Percentiles rank a stretch among this genome's conserved stretches.
These are phyloP conservation scores for Caenorhabditis inopinata DNA, from an alignment of 1,140 invertebrate species.

Conservation along the genomic window DNA sequence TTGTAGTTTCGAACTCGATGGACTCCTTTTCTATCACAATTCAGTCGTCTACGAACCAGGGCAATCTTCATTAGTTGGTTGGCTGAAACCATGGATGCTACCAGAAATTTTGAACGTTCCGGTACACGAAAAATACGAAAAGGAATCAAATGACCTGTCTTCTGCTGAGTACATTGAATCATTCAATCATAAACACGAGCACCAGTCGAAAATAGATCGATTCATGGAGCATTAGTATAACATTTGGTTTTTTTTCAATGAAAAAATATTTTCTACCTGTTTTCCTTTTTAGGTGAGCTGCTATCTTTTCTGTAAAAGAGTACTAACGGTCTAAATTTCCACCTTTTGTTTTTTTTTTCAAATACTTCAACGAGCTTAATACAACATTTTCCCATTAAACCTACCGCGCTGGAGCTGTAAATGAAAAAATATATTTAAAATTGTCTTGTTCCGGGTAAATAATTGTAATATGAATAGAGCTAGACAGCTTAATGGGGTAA, in stretches of 20 bases:
- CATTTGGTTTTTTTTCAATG: too few relatives aligned
- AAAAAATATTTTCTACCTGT: too few relatives aligned
- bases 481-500: too few relatives aligned
- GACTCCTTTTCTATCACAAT: conserved; percentile 80
- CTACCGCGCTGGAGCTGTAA: too few relatives aligned
- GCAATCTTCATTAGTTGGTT: conserved; percentile 80
- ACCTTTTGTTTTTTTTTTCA: not conserved
- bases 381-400: too few relatives aligned
- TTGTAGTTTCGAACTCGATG: conserved; percentile 71
- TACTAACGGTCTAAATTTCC: not conserved
- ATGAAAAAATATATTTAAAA: too few relatives aligned
- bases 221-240: not conserved
- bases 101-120: conserved; percentile 75
- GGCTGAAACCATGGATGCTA: conserved; percentile 84
- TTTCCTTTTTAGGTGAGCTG: conserved; percentile 1
- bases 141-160: not conserved
- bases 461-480: too few relatives aligned
- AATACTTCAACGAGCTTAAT: not conserved
- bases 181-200: conserved; percentile 48
- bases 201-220: conserved; percentile 27
- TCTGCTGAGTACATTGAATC: conserved; percentile 37
- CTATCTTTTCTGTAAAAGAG: not conserved
- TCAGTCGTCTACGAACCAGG: conserved; percentile 76
- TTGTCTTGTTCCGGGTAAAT: too few relatives aligned
- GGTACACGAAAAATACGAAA: conserved; percentile 66